Evolutionary conservation across 2,113 vertebrate genomes (phyloP).

Genomic region (Urocolius indicus): DNA sequence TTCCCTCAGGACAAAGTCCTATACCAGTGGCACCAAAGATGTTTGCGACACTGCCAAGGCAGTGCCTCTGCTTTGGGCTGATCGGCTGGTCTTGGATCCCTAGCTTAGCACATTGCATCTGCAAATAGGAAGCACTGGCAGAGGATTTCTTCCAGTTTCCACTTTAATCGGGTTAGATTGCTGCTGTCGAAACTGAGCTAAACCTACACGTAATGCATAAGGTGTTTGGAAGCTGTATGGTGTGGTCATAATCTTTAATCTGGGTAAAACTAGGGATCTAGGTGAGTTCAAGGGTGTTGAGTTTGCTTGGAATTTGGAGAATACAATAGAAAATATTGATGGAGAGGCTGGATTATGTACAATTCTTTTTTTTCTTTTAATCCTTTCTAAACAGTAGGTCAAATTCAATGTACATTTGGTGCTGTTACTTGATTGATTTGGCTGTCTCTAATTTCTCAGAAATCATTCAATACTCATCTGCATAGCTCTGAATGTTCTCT

Average conservation of each 20-base stretch:
- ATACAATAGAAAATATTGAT: neutral
- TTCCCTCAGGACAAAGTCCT: neutral
- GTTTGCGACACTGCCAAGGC: too few species aligned
- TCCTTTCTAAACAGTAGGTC: neutral
- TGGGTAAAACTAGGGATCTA: neutral
- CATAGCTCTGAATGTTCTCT: neutral
- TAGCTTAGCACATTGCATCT: neutral
- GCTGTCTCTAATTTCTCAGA: neutral
- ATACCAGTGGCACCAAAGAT: neutral
- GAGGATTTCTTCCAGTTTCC: neutral
- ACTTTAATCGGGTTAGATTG: neutral
- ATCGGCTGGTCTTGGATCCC: neutral
- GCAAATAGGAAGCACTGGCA: neutral
- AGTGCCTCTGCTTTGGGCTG: neutral
- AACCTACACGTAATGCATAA: neutral
- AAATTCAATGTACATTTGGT: neutral
- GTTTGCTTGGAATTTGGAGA: neutral
- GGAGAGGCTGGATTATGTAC: neutral
- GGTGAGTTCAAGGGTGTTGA: neutral
- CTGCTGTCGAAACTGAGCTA: neutral
- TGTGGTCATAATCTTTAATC: accelerated
- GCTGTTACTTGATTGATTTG: neutral
- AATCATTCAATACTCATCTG: neutral
- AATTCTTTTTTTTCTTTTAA: neutral
- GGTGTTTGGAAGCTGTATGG: neutral